A percentile compares a stretch with the other conserved stretches of the same genome.
These are phyloP conservation scores for Sinocyclocheilus anophthalmus DNA, from an alignment of 2,113 vertebrate species.

Conservation along the genomic window DNA sequence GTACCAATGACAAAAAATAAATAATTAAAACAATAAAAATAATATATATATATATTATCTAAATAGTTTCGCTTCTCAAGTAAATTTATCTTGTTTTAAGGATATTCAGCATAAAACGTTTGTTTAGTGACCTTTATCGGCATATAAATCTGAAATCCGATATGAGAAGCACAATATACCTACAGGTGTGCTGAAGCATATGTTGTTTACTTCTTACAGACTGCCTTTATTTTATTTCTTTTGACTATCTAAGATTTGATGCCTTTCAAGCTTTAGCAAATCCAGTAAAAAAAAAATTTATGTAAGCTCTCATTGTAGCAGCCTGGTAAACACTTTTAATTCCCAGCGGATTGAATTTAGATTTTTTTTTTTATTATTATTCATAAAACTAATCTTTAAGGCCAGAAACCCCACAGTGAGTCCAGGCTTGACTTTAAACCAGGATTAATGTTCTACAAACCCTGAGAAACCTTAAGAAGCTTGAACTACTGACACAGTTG, in stretches of 20 bases:
- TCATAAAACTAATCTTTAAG: background rate
- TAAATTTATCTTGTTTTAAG: background rate
- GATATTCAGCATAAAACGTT: background rate
- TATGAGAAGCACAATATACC: background rate
- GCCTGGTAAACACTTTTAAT: background rate
- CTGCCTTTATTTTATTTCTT: background rate
- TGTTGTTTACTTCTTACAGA: background rate
- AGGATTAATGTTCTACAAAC: constrained; percentile 9
- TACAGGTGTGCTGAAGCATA: background rate
- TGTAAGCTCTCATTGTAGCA: background rate
- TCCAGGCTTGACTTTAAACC: background rate
- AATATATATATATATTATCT: background rate
- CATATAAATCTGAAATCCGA: background rate
- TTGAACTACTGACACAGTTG: constrained; percentile 21
- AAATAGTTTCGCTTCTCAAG: too few relatives aligned
- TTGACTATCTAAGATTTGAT: background rate
- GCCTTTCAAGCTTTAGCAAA: background rate
- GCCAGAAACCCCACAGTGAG: background rate
- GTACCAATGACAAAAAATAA: too few relatives aligned
- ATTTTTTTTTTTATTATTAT: too few relatives aligned
- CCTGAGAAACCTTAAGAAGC: background rate
- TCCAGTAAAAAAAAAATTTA: too few relatives aligned
- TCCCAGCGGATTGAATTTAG: background rate
- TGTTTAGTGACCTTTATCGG: background rate
- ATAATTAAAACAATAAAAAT: too few relatives aligned